Evolutionary conservation across 2,888 invertebrate genomes (phyloP).

Genomic region (Barypeithes pellucidus): DNA sequence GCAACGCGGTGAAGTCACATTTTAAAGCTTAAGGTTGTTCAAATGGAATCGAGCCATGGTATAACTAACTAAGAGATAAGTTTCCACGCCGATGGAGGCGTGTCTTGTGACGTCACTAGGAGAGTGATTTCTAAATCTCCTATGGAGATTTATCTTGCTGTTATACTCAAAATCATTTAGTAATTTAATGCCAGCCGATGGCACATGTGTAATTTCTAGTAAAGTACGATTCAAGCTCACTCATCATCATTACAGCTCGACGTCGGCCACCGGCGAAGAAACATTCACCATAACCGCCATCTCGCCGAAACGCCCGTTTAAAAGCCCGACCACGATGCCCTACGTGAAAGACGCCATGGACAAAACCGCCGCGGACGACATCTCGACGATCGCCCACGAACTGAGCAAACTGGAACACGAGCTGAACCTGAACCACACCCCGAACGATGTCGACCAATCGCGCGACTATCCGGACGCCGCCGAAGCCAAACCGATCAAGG

Average conservation of each 20-base stretch:
- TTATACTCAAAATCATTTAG: no score
- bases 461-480: neutral
- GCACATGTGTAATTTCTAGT: no score
- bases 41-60: no score
- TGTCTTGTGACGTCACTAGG: no score
- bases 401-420: constrained; percentile 22
- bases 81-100: no score
- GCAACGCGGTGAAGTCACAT: no score
- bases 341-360: neutral
- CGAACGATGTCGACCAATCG: neutral
- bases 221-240: neutral
- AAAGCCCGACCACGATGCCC: neutral
- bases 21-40: no score
- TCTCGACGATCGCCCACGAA: constrained; percentile 10
- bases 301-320: constrained; percentile 33
- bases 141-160: no score
- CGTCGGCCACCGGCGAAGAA: constrained; percentile 45
- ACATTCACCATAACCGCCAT: constrained; percentile 46
- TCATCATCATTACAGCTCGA: constrained; percentile 27
- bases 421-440: neutral
- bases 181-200: no score
- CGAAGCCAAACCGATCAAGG: neutral
- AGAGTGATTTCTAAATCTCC: no score
- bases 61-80: no score
- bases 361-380: neutral